Conservation (phyloP, 1,140 invertebrate genomes). For the Campodea augens region DNA sequence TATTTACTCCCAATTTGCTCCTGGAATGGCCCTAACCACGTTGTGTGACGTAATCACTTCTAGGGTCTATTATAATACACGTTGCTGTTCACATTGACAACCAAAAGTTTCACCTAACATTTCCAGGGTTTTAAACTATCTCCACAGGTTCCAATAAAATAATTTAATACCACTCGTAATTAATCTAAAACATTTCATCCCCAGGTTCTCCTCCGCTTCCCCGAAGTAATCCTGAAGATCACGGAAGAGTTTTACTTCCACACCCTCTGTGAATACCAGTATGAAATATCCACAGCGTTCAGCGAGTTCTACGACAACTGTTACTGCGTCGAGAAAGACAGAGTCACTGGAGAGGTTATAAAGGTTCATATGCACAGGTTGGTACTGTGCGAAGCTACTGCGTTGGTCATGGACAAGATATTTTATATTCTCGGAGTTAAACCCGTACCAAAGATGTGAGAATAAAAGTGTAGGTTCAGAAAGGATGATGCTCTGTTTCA, state of each 20-base stretch:
- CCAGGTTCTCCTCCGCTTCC: constrained; percentile 49
- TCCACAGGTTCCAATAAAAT: too few species aligned
- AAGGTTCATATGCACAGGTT: constrained; percentile 74
- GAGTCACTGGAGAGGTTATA: constrained; percentile 41
- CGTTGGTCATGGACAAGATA: constrained; percentile 63
- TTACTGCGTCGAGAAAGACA: constrained; percentile 89
- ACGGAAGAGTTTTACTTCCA: constrained; percentile 72
- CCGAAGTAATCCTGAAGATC: constrained; percentile 70
- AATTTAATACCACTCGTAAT: too few species aligned
- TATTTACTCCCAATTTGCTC: too few species aligned
- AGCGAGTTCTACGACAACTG: constrained; percentile 96
- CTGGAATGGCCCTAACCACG: too few species aligned
- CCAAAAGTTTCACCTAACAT: too few species aligned
- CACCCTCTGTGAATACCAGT: constrained; percentile 85
- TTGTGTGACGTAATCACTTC: too few species aligned
- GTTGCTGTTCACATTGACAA: too few species aligned
- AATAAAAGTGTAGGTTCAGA: too few species aligned
- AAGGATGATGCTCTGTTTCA: too few species aligned
- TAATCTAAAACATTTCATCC: too few species aligned
- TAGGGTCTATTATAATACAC: too few species aligned
- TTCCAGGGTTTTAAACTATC: too few species aligned
- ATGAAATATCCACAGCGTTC: constrained; percentile 80
- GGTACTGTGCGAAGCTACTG: constrained; percentile 81
- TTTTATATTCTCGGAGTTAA: constrained; percentile 83
- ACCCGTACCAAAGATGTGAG: constrained; percentile 82